These are phyloP conservation scores for Phoeniculus purpureus DNA, from an alignment of 2,797 vertebrate species.

Conservation along the genomic window DNA sequence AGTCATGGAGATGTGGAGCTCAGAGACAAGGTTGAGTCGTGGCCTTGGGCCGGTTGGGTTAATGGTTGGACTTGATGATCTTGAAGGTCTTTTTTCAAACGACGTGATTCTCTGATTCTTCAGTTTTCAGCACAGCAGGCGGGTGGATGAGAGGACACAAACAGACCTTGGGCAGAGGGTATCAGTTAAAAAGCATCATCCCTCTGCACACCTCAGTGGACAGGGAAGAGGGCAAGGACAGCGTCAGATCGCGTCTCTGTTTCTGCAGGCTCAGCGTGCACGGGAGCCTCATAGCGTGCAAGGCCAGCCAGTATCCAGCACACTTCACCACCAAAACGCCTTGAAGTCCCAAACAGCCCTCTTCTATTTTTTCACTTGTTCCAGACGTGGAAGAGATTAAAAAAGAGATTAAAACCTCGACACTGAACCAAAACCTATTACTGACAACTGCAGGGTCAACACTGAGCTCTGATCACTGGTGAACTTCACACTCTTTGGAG, in stretches of 20 bases:
- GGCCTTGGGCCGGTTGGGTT: too few species aligned
- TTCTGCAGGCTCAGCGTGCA: neutral
- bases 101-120: too few species aligned
- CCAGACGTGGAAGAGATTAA: neutral
- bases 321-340: neutral
- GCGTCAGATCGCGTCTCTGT: neutral
- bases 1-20: too few species aligned
- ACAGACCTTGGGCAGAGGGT: neutral
- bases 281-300: neutral
- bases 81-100: too few species aligned
- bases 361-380: neutral
- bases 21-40: too few species aligned
- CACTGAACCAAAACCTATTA: neutral
- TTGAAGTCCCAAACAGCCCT: neutral
- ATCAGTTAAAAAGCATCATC: neutral
- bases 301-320: neutral
- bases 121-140: neutral
- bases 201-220: neutral
- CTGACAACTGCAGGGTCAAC: neutral
- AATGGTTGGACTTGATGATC: too few species aligned
- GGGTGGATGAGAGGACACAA: neutral
- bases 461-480: neutral
- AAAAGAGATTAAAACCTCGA: neutral
- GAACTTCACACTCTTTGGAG: neutral
- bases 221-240: neutral